phyloP scores from a whole-genome alignment of 1,140 invertebrate species.

The Heliconius congener region DNA sequence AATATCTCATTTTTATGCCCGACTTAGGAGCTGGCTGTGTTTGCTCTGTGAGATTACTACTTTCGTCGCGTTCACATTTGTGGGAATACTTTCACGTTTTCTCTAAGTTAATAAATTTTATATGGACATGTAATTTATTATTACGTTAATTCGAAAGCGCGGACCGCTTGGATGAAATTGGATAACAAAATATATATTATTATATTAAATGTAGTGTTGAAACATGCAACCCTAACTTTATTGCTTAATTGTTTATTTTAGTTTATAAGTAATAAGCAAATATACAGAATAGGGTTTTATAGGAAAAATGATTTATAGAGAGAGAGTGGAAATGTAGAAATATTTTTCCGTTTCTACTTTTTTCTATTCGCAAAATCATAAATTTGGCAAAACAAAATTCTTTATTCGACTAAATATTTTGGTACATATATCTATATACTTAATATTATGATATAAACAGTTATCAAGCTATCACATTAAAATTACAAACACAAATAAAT shows the following conservation, averaged over 20 bases:
- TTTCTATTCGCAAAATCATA: too few relatives aligned
- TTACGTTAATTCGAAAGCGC: constrained; percentile 25
- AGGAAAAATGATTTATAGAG: too few relatives aligned
- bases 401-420: too few relatives aligned
- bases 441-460: not conserved
- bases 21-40: constrained; percentile 33
- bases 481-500: not conserved
- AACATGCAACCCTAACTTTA: too few relatives aligned
- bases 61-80: constrained; percentile 35
- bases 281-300: too few relatives aligned
- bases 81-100: constrained; percentile 41
- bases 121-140: constrained; percentile 35
- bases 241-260: too few relatives aligned
- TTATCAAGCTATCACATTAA: not conserved
- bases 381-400: too few relatives aligned
- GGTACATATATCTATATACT: too few relatives aligned
- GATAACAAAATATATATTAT: not conserved
- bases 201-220: too few relatives aligned
- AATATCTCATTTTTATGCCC: constrained; percentile 49
- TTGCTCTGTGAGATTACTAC: constrained; percentile 35
- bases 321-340: too few relatives aligned
- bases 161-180: not conserved
- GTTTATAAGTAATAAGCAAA: too few relatives aligned
- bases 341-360: too few relatives aligned
- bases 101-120: constrained; percentile 31